These are phyloP conservation scores for Panopea generosa DNA, from an alignment of 2,888 invertebrate species.

Conservation along the genomic window DNA sequence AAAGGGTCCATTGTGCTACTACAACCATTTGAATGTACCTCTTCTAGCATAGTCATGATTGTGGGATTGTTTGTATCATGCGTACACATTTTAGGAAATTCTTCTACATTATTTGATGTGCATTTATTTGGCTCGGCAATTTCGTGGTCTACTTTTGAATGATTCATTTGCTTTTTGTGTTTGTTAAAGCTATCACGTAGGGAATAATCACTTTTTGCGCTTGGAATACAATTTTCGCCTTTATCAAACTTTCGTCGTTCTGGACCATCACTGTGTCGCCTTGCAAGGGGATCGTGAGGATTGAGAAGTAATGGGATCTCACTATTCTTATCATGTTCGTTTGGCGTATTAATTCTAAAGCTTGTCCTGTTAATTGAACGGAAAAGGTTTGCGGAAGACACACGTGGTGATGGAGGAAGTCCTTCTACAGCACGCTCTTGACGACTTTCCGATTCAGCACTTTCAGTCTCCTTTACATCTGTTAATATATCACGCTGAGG, in stretches of 20 bases:
- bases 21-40: constrained; percentile 42
- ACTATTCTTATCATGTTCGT: constrained; percentile 6
- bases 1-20: constrained; percentile 2
- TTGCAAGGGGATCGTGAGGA: constrained; percentile 37
- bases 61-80: constrained; percentile 19
- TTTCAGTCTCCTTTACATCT: background rate
- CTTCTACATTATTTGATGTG: too few relatives aligned
- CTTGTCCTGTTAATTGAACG: constrained; percentile 1
- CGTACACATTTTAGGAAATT: background rate
- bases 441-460: background rate
- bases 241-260: constrained; percentile 13
- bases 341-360: background rate
- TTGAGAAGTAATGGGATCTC: constrained; percentile 43
- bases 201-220: constrained; percentile 47
- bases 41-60: constrained; percentile 38
- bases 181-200: background rate
- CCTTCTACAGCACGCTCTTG: background rate
- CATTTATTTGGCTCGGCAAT: too few relatives aligned
- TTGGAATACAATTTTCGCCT: constrained; percentile 17
- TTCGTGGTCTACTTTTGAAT: too few relatives aligned
- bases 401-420: background rate
- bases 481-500: background rate
- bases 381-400: background rate
- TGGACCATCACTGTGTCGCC: constrained; percentile 56
- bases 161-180: too few relatives aligned